These are phyloP conservation scores for Eriocheir sinensis DNA, from an alignment of 1,140 invertebrate species.

Conservation along the genomic window DNA sequence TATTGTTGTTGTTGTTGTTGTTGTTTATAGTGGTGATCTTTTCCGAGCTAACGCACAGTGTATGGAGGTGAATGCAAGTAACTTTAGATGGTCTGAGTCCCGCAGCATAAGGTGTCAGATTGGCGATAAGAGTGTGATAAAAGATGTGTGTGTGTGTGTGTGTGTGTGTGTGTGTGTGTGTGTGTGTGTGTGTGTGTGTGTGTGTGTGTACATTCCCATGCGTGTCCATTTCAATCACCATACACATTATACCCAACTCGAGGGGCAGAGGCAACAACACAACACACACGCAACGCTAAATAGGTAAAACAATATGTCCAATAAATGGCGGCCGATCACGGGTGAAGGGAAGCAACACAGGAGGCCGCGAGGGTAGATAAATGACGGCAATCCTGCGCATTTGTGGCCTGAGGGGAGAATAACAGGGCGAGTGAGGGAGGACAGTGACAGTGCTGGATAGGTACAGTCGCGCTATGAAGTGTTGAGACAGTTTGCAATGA, in stretches of 20 bases:
- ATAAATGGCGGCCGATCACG: too few relatives aligned
- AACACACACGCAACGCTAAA: not conserved
- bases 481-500: too few relatives aligned
- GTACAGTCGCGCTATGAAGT: too few relatives aligned
- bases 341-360: not conserved
- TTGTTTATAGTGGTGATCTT: too few relatives aligned
- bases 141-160: not conserved
- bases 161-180: not conserved
- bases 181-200: constrained; percentile 22
- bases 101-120: too few relatives aligned
- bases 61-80: not conserved
- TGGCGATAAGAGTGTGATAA: not conserved
- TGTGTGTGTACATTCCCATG: constrained; percentile 23
- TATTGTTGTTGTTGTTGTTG: too few relatives aligned
- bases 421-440: not conserved
- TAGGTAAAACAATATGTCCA: too few relatives aligned
- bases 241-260: not conserved
- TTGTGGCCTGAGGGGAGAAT: not conserved
- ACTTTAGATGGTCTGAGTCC: not conserved
- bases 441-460: not conserved
- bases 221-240: not conserved
- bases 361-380: not conserved
- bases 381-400: not conserved
- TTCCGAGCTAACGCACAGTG: not conserved
- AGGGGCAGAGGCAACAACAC: not conserved